phyloP scores from a whole-genome alignment of 2,797 vertebrate genomes.

The Lycodopsis pacificus region DNA sequence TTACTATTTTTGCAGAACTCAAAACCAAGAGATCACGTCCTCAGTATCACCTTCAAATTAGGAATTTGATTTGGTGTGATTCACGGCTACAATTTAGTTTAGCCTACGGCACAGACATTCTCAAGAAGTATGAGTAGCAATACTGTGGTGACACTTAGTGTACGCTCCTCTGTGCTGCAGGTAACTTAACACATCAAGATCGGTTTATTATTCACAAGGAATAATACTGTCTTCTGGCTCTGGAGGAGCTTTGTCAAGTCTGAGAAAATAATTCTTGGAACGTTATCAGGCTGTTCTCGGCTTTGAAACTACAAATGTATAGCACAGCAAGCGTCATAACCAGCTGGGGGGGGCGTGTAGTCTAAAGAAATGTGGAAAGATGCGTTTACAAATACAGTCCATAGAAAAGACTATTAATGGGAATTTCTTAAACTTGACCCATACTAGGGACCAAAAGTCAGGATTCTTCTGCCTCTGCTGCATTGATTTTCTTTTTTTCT shows the following conservation, averaged over 20 bases:
- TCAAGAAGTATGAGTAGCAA: constrained; percentile 61
- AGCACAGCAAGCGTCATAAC: constrained; percentile 13
- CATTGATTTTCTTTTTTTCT: not conserved
- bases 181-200: constrained; percentile 3
- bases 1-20: constrained; percentile 23
- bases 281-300: not conserved
- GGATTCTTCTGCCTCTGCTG: constrained; percentile 20
- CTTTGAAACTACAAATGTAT: not conserved
- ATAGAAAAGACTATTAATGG: not conserved
- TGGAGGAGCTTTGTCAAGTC: constrained; percentile 1
- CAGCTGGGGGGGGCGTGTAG: not conserved
- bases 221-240: constrained; percentile 3
- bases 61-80: constrained; percentile 24
- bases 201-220: not conserved
- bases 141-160: constrained; percentile 33
- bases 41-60: constrained; percentile 31
- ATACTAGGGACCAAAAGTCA: constrained; percentile 55
- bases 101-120: not conserved
- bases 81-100: constrained; percentile 1
- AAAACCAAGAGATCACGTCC: constrained; percentile 10
- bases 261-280: not conserved
- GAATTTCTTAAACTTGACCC: constrained; percentile 2
- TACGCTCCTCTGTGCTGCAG: constrained; percentile 30
- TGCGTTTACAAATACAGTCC: constrained; percentile 7
- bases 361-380: not conserved